Percentiles rank a stretch among this genome's conserved stretches.
Evolutionary conservation across 2,113 vertebrate genomes (phyloP).

Genomic region (Laticauda laticaudata): DNA sequence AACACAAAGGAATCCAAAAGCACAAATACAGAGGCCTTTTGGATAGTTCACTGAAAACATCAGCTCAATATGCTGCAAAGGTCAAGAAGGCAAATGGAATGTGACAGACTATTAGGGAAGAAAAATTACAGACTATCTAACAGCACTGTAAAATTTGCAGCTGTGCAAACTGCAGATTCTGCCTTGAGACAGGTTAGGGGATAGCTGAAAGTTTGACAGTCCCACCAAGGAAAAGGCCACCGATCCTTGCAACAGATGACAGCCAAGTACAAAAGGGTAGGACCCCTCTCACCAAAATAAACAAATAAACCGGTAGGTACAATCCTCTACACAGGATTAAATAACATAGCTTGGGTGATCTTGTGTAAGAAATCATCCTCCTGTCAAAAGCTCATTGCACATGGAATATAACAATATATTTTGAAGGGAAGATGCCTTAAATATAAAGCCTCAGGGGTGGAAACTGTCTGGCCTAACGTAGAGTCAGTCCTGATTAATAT

Average conservation of each 20-base stretch:
- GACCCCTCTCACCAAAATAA: background rate
- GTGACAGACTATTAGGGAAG: slow-evolving; percentile 18
- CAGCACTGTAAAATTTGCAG: slow-evolving; percentile 13
- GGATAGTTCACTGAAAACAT: slow-evolving; percentile 15
- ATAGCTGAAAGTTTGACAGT: background rate
- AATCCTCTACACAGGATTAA: background rate
- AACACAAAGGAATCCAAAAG: background rate
- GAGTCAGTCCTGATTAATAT: background rate
- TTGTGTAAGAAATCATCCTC: background rate
- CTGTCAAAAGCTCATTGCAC: background rate
- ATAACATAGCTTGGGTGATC: background rate
- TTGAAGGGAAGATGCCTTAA: background rate
- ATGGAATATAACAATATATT: background rate
- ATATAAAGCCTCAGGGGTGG: background rate
- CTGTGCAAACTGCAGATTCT: slow-evolving; percentile 6
- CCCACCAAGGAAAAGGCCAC: background rate
- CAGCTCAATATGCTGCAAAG: slow-evolving; percentile 12
- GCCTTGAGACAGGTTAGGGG: background rate
- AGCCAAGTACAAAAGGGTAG: background rate
- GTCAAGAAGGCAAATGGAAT: slow-evolving; percentile 11
- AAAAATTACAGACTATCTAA: background rate
- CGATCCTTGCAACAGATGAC: background rate
- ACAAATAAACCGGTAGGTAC: background rate
- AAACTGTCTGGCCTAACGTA: background rate
- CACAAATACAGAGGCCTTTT: background rate